A percentile compares a stretch with the other conserved stretches of the same genome.
Conservation (phyloP, 1,140 invertebrate genomes). For the Trichonephila inaurata region DNA sequence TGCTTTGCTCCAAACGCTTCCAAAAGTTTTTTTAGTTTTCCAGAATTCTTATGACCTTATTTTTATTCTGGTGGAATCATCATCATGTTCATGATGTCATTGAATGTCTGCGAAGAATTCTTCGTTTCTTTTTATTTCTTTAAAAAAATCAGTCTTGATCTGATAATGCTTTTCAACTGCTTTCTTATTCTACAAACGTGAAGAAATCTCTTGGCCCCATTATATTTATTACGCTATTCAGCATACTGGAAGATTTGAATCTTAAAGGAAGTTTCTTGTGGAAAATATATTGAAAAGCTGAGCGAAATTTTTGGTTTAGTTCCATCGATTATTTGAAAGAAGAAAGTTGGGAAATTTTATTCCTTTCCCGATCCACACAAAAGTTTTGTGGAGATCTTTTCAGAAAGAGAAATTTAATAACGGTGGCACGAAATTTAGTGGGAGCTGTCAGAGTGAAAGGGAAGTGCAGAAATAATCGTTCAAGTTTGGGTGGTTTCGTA, state of each 20-base stretch:
- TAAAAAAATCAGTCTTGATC: not conserved
- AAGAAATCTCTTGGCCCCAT: not conserved
- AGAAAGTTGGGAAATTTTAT: slow-evolving; percentile 10
- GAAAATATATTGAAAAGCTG: slow-evolving; percentile 1
- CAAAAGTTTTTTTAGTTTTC: not conserved
- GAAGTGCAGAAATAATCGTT: not conserved
- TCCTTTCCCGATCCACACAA: not conserved
- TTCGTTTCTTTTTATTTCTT: not conserved
- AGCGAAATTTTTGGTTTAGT: slow-evolving; percentile 16
- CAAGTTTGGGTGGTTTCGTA: not conserved
- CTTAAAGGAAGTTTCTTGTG: not conserved
- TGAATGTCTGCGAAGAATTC: not conserved
- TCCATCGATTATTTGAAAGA: slow-evolving; percentile 9
- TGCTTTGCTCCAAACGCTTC: not conserved
- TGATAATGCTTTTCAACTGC: slow-evolving; percentile 17
- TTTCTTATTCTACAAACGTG: slow-evolving; percentile 10
- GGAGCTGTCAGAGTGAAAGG: slow-evolving; percentile 1
- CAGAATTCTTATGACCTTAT: slow-evolving; percentile 31
- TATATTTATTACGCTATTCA: slow-evolving; percentile 35
- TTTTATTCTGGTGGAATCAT: slow-evolving; percentile 2
- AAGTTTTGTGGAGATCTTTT: not conserved
- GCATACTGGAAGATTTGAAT: not conserved
- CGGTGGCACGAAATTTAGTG: not conserved
- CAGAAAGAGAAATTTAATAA: slow-evolving; percentile 16
- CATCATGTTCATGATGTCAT: slow-evolving; percentile 22